A percentile compares a stretch with the other conserved stretches of the same genome.
These are phyloP conservation scores for Anodontia alba DNA, from an alignment of 2,888 invertebrate genomes.

Conservation along the genomic window DNA sequence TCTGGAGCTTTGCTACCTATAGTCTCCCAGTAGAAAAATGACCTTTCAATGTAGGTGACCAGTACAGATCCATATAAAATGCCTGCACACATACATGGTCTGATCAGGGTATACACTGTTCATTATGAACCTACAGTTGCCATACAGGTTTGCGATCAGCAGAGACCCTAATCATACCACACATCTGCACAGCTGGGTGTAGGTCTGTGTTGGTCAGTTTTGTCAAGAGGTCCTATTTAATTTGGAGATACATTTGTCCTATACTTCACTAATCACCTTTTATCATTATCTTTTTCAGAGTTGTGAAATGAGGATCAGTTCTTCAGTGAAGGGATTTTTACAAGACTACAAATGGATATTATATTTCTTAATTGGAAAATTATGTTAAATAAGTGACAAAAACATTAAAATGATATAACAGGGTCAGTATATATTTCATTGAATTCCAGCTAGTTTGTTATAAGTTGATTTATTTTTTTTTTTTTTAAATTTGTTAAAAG, in stretches of 20 bases:
- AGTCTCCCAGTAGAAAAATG: neutral
- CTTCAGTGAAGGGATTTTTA: neutral
- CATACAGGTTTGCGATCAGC: no score
- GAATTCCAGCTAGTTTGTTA: neutral
- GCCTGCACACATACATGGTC: neutral
- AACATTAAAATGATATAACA: neutral
- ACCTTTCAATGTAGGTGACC: no score
- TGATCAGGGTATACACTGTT: neutral
- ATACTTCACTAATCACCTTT: neutral
- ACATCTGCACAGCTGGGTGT: no score
- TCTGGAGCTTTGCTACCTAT: no score
- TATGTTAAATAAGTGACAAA: neutral
- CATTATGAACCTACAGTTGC: no score
- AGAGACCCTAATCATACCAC: no score
- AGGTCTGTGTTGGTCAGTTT: no score
- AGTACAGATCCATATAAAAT: neutral
- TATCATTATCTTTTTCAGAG: neutral
- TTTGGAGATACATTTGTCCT: no score
- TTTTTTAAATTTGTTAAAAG: neutral
- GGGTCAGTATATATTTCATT: constrained; percentile 3
- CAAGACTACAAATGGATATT: neutral
- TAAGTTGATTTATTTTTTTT: neutral
- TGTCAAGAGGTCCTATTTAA: no score
- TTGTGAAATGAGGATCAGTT: neutral
- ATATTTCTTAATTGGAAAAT: constrained; percentile 14